Conservation (phyloP, 2,113 vertebrate species). For the Prinia subflava region DNA sequence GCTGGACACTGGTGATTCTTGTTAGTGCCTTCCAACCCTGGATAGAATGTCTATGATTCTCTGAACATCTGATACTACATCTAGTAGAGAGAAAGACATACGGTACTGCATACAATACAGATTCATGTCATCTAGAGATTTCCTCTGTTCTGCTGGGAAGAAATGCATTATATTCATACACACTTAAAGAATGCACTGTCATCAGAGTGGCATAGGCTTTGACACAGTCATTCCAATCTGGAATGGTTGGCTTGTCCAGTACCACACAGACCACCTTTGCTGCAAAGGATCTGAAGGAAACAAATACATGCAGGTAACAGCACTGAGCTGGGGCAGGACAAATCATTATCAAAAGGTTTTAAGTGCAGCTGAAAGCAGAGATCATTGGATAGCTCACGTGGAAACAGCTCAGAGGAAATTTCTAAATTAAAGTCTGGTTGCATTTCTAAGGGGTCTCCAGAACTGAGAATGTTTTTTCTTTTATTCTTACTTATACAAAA, state of each 20-base stretch:
- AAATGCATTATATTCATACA: background rate
- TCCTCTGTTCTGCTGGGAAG: background rate
- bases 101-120: no score
- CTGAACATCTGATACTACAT: background rate
- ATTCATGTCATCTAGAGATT: background rate
- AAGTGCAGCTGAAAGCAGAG: background rate
- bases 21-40: background rate
- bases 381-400: background rate
- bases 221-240: background rate
- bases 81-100: background rate
- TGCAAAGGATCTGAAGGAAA: background rate
- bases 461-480: background rate
- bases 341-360: background rate
- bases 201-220: background rate
- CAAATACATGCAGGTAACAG: background rate
- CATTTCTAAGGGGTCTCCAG: background rate
- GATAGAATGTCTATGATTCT: no score
- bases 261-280: background rate
- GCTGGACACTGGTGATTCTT: rapidly evolving
- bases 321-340: background rate
- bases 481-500: background rate
- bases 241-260: background rate
- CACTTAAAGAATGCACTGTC: background rate
- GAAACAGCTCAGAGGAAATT: background rate
- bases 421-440: background rate